Percentiles rank a stretch among this genome's conserved stretches.
These are phyloP conservation scores for Syngnathus rostellatus DNA, from an alignment of 2,797 vertebrate genomes.

Conservation along the genomic window DNA sequence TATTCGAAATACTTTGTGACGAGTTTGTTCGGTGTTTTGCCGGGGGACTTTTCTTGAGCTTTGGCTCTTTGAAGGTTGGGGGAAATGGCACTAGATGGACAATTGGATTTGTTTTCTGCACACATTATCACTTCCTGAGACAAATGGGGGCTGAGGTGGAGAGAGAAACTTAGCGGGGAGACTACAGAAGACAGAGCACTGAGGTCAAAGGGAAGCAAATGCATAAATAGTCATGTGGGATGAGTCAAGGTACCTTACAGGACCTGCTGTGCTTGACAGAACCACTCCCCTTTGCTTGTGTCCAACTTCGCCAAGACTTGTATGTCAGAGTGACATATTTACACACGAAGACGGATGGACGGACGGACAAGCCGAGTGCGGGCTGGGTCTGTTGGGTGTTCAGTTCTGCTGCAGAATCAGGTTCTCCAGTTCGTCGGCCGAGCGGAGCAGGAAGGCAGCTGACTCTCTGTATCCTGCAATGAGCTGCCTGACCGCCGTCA, in stretches of 20 bases:
- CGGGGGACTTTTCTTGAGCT: neutral
- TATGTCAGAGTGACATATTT: constrained; percentile 6
- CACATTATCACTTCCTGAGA: constrained; percentile 63
- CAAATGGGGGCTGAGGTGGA: constrained; percentile 55
- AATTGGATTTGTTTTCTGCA: constrained; percentile 25
- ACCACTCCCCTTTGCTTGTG: constrained; percentile 39
- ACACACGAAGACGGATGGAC: constrained; percentile 20
- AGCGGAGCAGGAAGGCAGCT: constrained; percentile 94
- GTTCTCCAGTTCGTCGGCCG: constrained; percentile 97
- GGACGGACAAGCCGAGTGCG: constrained; percentile 15
- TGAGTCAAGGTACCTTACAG: constrained; percentile 49
- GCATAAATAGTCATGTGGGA: constrained; percentile 56
- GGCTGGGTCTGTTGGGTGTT: neutral
- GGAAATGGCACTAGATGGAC: constrained; percentile 13
- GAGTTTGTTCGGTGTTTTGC: neutral
- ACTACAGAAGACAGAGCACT: constrained; percentile 60
- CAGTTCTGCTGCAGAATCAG: constrained; percentile 99
- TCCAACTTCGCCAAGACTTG: constrained; percentile 24
- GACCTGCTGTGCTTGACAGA: constrained; percentile 50
- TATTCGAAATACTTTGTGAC: neutral
- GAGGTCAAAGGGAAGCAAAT: constrained; percentile 60
- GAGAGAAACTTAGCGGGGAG: constrained; percentile 36
- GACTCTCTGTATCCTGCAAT: constrained; percentile 98
- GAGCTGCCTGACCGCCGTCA: constrained; percentile 94
- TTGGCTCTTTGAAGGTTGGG: neutral